A percentile compares a stretch with the other conserved stretches of the same genome.
Evolutionary conservation across 2,888 invertebrate genomes (phyloP).

Genomic region (Phorcus lineatus): DNA sequence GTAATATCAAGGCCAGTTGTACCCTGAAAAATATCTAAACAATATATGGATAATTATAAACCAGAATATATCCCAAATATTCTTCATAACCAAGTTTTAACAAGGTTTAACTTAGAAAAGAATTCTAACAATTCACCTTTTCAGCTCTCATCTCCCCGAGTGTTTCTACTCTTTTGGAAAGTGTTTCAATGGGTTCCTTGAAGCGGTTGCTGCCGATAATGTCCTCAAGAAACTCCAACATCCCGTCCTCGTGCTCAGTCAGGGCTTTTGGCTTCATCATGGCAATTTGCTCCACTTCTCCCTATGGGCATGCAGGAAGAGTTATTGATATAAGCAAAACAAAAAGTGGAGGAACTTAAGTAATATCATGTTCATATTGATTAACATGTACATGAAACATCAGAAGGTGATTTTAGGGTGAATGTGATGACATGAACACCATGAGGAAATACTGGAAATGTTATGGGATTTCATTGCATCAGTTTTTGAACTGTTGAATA

Average conservation of each 20-base stretch:
- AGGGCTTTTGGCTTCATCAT: slow-evolving; percentile 97
- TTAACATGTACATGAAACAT: too few relatives aligned
- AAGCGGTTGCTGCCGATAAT: slow-evolving; percentile 88
- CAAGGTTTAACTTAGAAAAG: too few relatives aligned
- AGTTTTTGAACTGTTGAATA: too few relatives aligned
- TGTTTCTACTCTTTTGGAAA: slow-evolving; percentile 82
- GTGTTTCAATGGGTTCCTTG: slow-evolving; percentile 86
- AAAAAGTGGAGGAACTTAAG: neutral
- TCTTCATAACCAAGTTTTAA: too few relatives aligned
- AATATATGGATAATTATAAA: too few relatives aligned
- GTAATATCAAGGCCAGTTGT: too few relatives aligned
- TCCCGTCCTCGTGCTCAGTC: slow-evolving; percentile 91
- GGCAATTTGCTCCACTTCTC: slow-evolving; percentile 99
- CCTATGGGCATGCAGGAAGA: slow-evolving; percentile 81
- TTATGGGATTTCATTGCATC: too few relatives aligned
- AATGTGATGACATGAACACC: too few relatives aligned
- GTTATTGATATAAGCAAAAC: neutral
- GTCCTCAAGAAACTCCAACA: slow-evolving; percentile 98
- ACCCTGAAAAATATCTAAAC: too few relatives aligned
- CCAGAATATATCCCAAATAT: too few relatives aligned
- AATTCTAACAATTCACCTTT: slow-evolving; percentile 60
- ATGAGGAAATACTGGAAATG: too few relatives aligned
- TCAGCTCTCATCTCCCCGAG: slow-evolving; percentile 72
- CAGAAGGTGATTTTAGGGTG: too few relatives aligned
- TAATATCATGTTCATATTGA: neutral